Conservation (phyloP, 35 echinoderm and acorn worm genomes). For the Lytechinus pictus region DNA sequence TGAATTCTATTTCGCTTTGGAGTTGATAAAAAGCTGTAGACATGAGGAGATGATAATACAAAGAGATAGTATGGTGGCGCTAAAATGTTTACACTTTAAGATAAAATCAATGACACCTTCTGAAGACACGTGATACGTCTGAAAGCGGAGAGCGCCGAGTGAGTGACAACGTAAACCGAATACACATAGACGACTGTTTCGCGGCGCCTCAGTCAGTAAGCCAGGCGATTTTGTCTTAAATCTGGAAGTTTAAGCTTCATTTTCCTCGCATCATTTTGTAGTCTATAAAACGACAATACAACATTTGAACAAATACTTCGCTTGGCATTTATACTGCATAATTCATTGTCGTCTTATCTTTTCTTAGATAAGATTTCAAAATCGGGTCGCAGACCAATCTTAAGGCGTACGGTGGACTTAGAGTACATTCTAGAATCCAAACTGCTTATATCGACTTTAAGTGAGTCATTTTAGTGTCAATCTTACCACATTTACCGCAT, state of each 20-base stretch:
- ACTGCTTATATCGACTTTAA: too few relatives aligned
- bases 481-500: too few relatives aligned
- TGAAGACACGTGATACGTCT: slow-evolving; percentile 2
- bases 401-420: too few relatives aligned
- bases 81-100: not conserved
- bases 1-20: not conserved
- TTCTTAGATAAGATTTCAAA: too few relatives aligned
- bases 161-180: slow-evolving; percentile 22
- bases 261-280: not conserved
- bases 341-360: too few relatives aligned
- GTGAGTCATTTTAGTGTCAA: too few relatives aligned
- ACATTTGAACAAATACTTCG: too few relatives aligned
- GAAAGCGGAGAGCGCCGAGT: not conserved
- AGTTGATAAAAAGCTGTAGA: not conserved
- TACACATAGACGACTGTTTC: not conserved
- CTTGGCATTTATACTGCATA: too few relatives aligned
- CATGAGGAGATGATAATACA: not conserved
- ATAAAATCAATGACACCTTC: slow-evolving; percentile 28
- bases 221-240: not conserved
- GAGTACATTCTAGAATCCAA: too few relatives aligned
- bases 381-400: too few relatives aligned
- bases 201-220: not conserved
- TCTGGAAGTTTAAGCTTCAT: not conserved
- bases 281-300: not conserved
- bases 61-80: not conserved